Percentiles rank a stretch among this genome's conserved stretches.
phyloP scores from a whole-genome alignment of 2,797 vertebrate species.

The Sebastes melanostomus region DNA sequence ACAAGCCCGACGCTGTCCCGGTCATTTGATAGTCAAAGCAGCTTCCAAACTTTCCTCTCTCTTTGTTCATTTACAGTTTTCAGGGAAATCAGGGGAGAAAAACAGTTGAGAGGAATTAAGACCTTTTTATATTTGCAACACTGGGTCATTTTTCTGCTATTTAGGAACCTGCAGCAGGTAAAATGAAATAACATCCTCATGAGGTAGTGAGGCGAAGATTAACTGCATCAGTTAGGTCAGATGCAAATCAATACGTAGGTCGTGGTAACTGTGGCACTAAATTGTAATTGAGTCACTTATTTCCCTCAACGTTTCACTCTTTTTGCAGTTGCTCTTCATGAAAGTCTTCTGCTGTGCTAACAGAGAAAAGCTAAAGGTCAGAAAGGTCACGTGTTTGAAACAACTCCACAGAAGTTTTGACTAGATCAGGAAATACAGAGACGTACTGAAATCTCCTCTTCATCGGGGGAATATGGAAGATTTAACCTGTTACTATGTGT shows the following conservation, averaged over 20 bases:
- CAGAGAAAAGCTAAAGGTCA: background rate
- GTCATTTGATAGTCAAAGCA: constrained; percentile 85
- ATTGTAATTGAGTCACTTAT: background rate
- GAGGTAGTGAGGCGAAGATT: background rate
- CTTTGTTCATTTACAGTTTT: constrained; percentile 82
- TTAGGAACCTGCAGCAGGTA: constrained; percentile 2
- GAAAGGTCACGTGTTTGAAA: background rate
- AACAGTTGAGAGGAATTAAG: constrained; percentile 53
- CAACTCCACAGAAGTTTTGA: background rate
- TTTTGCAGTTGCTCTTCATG: background rate
- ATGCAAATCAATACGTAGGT: constrained; percentile 51
- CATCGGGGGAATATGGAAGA: background rate
- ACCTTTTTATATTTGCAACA: constrained; percentile 16
- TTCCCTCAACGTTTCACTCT: background rate
- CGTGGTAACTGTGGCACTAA: background rate
- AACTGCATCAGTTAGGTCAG: constrained; percentile 29
- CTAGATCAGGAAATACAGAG: background rate
- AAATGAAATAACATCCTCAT: background rate
- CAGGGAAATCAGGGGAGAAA: constrained; percentile 79
- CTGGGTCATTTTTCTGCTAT: background rate
- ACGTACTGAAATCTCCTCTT: background rate
- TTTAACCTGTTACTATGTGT: background rate
- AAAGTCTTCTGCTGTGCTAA: background rate
- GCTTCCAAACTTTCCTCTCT: constrained; percentile 71
- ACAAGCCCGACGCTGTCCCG: constrained; percentile 68